These are phyloP conservation scores for Dipodomys merriami DNA, from an alignment of 2,113 vertebrate species.

Conservation along the genomic window DNA sequence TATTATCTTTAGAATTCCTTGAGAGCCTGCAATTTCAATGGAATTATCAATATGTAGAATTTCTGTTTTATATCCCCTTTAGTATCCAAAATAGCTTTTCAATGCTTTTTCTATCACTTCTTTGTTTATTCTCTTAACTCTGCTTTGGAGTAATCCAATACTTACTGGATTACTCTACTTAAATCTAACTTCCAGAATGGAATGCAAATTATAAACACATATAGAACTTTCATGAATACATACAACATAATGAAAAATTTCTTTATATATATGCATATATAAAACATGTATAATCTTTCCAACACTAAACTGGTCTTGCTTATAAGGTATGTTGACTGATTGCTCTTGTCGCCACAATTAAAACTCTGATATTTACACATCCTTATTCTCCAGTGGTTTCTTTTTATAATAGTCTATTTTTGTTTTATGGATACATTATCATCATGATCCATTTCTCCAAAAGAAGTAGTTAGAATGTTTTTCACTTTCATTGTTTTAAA, in stretches of 20 bases:
- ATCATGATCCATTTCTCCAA: neutral
- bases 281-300: neutral
- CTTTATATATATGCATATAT: neutral
- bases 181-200: neutral
- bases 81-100: neutral
- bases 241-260: neutral
- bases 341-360: constrained; percentile 39
- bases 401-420: constrained; percentile 1
- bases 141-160: neutral
- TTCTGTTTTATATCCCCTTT: neutral
- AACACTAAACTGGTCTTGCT: neutral
- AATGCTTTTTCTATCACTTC: neutral
- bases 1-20: neutral
- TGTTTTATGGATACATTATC: constrained; percentile 56
- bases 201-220: neutral
- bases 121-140: constrained; percentile 11
- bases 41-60: neutral
- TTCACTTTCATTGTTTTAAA: constrained; percentile 23
- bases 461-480: constrained; percentile 40
- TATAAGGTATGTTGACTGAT: neutral
- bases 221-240: neutral
- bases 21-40: neutral
- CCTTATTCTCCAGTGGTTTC: constrained; percentile 28
- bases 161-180: neutral
- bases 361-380: constrained; percentile 43